Evolutionary conservation across 2,888 invertebrate species (phyloP).

Genomic region (Calameuta pallipes): DNA sequence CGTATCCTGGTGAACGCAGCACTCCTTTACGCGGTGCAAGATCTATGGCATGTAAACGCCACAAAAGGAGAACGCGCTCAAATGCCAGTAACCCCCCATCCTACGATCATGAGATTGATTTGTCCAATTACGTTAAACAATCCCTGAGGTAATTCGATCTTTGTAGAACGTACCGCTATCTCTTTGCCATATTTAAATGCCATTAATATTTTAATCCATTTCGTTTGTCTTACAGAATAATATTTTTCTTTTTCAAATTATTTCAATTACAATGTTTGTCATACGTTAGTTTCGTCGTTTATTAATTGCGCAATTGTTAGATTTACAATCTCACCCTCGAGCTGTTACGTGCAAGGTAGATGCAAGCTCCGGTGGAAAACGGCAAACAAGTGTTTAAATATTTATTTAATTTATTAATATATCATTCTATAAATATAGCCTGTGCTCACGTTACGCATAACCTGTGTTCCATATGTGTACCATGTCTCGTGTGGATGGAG

Average conservation of each 20-base stretch:
- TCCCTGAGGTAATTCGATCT: slow-evolving; percentile 48
- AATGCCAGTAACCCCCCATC: slow-evolving; percentile 37
- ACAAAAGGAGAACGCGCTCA: slow-evolving; percentile 23
- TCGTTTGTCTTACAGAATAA: no score
- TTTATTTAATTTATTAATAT: neutral
- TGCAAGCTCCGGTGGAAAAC: neutral
- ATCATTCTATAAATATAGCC: neutral
- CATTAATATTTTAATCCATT: no score
- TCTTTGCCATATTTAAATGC: no score
- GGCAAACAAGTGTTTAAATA: neutral
- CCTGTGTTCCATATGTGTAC: neutral
- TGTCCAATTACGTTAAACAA: slow-evolving; percentile 60
- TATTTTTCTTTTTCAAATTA: neutral
- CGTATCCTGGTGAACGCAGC: slow-evolving; percentile 4
- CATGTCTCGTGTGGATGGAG: neutral
- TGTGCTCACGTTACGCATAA: neutral
- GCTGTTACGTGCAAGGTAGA: neutral
- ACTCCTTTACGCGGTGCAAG: slow-evolving; percentile 1
- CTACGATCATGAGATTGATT: slow-evolving; percentile 52
- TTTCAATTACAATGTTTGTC: neutral
- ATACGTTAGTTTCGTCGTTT: neutral
- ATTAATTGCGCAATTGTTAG: neutral
- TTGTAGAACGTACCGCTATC: neutral
- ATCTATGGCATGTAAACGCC: slow-evolving; percentile 11
- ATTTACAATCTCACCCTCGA: neutral